These are phyloP conservation scores for Orthosia gothica DNA, from an alignment of 2,888 invertebrate genomes.

Conservation along the genomic window DNA sequence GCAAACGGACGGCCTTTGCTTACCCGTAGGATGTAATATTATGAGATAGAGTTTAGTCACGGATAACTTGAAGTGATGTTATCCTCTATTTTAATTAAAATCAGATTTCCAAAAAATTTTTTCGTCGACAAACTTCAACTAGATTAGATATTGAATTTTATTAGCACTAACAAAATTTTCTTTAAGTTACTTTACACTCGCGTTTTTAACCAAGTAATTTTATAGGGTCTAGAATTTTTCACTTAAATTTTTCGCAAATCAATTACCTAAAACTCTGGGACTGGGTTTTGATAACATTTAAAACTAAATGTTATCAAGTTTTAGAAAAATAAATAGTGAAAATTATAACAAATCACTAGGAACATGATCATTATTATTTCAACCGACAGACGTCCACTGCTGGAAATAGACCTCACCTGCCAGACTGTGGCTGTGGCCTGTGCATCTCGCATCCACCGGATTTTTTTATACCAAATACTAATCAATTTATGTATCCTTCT, in stretches of 20 bases:
- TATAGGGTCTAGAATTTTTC: not conserved
- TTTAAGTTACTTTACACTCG: not conserved
- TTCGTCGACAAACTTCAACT: conserved; percentile 19
- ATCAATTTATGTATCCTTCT: too few relatives aligned
- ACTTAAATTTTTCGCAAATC: not conserved
- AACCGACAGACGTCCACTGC: too few relatives aligned
- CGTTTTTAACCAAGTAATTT: not conserved
- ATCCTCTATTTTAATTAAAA: conserved; percentile 42
- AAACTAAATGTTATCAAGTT: too few relatives aligned
- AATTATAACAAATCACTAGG: too few relatives aligned
- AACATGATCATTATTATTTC: too few relatives aligned
- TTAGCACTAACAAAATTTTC: not conserved
- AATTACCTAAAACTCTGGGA: too few relatives aligned
- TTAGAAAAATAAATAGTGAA: too few relatives aligned
- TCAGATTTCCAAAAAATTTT: conserved; percentile 25
- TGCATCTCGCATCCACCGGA: too few relatives aligned
- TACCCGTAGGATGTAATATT: conserved; percentile 43
- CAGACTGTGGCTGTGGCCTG: too few relatives aligned
- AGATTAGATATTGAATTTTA: conserved; percentile 16
- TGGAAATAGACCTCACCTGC: too few relatives aligned
- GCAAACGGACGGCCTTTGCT: conserved; percentile 34
- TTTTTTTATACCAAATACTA: too few relatives aligned
- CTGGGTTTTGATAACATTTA: not conserved
- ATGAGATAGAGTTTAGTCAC: conserved; percentile 38
- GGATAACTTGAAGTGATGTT: conserved; percentile 53